A percentile compares a stretch with the other conserved stretches of the same genome.
These are phyloP conservation scores for Xyrauchen texanus DNA, from an alignment of 2,113 vertebrate genomes.

Conservation along the genomic window DNA sequence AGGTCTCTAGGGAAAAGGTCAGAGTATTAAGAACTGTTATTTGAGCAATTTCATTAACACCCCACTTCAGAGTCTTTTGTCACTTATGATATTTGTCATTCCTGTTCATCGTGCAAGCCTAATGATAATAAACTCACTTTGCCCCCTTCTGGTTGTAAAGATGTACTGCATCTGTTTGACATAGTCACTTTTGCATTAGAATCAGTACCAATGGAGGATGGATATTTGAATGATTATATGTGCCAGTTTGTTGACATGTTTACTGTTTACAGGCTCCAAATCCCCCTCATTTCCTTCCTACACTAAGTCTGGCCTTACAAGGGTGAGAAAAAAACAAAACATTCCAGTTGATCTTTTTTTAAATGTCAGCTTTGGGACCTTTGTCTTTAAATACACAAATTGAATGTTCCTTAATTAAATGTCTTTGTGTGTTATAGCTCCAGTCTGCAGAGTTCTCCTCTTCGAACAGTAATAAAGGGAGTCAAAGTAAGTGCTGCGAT, in stretches of 20 bases:
- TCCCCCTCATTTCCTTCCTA: conserved; percentile 42
- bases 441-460: conserved; percentile 86
- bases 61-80: too few relatives aligned
- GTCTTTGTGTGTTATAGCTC: conserved; percentile 68
- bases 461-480: conserved; percentile 69
- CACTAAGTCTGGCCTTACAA: conserved; percentile 37
- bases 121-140: too few relatives aligned
- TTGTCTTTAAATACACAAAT: background rate
- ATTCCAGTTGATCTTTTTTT: background rate
- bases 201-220: background rate
- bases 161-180: background rate
- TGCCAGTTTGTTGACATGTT: background rate
- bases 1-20: too few relatives aligned
- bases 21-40: too few relatives aligned
- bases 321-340: conserved; percentile 24
- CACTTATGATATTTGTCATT: too few relatives aligned
- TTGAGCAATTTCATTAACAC: too few relatives aligned
- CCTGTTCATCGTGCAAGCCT: too few relatives aligned
- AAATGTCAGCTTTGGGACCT: background rate
- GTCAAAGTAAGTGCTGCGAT: conserved; percentile 69
- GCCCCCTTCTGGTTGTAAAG: background rate
- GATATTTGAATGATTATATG: background rate
- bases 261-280: conserved; percentile 36
- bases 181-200: background rate
- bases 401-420: background rate